Base-by-base conservation (phyloP, 2,113 vertebrate species). In the Nesoenas mayeri region DNA sequence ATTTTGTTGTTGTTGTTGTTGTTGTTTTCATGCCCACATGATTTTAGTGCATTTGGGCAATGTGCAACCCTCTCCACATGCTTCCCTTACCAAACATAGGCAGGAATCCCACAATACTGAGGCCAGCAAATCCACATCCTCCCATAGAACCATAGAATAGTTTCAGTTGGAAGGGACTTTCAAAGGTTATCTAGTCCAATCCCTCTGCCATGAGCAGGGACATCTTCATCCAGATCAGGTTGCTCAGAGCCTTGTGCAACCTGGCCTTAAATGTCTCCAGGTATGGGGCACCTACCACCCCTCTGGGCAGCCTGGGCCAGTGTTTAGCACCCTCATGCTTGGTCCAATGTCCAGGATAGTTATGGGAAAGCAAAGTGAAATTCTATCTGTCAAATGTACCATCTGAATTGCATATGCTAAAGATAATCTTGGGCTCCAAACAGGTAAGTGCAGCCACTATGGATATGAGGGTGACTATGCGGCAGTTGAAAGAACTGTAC, bases 21-120 rank as follows among this genome's bases (percentile, higher is more conserved):
- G 44, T 28, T 81, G 51, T 73, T 94, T 78, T 72, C 90, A 91
- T 71, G 51, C 48, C 42, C 88, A 67, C 48, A 64, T 74, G 69
- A 74, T 81, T 96, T 91, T 71, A 95, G 82, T 84, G 81, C 42
- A 81, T 94, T 79, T 93, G 62, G 91, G 72, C 48, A 80, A 83
- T 4, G 10, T 60, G 38, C 16, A 88, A 26, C 26, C 32, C 71
- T 47, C 22, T 58, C 9, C 42, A 48, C 60, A 48, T 13, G 61
- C 48, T 47, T 81, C 72, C 62, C 56, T 51, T 48, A 78, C 24
- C 21, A 38, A 75, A 84, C 88, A 19, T 13, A 20, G 82, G 62
- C 42, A 73, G 14, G 25, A 29, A 83, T 15, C 36, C 80, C 79
- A 34, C 32, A 67, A 38, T 12, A 75, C 61, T 12, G 5, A 72